Conservation (phyloP, 1,140 invertebrate species). For the Drosophila ironensis region DNA sequence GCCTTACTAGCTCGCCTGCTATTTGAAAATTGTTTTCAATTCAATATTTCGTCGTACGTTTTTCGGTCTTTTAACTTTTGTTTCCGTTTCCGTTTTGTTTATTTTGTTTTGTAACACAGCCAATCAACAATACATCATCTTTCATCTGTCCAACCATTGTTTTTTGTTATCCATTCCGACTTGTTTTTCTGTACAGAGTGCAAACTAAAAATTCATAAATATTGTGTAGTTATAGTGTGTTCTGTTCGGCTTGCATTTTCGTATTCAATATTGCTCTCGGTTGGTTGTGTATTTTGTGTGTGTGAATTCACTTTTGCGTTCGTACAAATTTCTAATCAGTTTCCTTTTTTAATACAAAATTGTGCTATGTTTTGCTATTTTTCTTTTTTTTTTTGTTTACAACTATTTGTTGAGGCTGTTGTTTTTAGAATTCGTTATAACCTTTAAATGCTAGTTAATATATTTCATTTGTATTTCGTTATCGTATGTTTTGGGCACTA, state of each 20-base stretch:
- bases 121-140: slow-evolving; percentile 67
- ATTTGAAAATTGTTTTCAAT: slow-evolving; percentile 9
- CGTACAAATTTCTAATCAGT: slow-evolving; percentile 48
- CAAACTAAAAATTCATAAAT: slow-evolving; percentile 23
- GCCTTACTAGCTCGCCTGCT: slow-evolving; percentile 3
- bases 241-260: not conserved
- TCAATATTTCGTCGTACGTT: slow-evolving; percentile 17
- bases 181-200: slow-evolving; percentile 17
- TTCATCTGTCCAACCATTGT: slow-evolving; percentile 7
- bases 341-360: slow-evolving; percentile 59
- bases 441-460: slow-evolving; percentile 71
- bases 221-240: slow-evolving; percentile 20
- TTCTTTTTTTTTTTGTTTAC: slow-evolving; percentile 61
- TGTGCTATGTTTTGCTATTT: slow-evolving; percentile 72
- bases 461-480: slow-evolving; percentile 47
- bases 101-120: slow-evolving; percentile 61
- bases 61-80: slow-evolving; percentile 10
- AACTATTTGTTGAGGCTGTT: slow-evolving; percentile 72
- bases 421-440: slow-evolving; percentile 74
- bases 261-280: slow-evolving; percentile 24
- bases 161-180: slow-evolving; percentile 3
- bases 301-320: slow-evolving; percentile 25
- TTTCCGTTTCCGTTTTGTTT: too few relatives aligned
- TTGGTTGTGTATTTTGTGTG: slow-evolving; percentile 1
- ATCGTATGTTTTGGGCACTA: slow-evolving; percentile 70